A percentile compares a stretch with the other conserved stretches of the same genome.
Conservation (phyloP, 2,113 vertebrate genomes). For the Dromaius novaehollandiae region DNA sequence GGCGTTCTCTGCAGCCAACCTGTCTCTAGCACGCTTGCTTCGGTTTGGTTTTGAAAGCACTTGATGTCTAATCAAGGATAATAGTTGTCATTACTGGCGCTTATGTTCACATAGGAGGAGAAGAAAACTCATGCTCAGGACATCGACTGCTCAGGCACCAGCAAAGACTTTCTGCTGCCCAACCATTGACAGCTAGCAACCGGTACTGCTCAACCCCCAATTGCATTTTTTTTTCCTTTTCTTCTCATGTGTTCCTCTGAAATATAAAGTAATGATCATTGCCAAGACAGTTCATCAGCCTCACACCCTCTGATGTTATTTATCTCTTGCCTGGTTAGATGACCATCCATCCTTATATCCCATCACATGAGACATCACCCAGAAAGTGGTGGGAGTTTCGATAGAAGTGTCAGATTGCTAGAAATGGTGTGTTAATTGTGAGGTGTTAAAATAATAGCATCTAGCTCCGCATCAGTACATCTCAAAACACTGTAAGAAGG, state of each 20-base stretch:
- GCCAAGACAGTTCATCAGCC: background rate
- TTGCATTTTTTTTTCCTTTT: background rate
- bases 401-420: accelerated
- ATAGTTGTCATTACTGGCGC: background rate
- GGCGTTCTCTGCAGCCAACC: background rate
- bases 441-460: background rate
- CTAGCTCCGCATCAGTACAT: background rate
- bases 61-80: background rate
- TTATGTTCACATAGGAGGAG: background rate
- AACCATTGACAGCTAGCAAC: background rate
- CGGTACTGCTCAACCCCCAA: background rate
- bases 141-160: background rate
- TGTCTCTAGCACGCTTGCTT: background rate
- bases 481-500: slow-evolving; percentile 34
- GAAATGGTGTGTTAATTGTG: background rate
- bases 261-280: background rate
- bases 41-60: background rate
- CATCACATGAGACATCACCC: background rate
- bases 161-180: background rate
- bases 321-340: background rate
- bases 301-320: background rate
- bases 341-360: background rate
- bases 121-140: background rate
- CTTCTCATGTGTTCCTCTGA: background rate
- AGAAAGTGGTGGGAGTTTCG: background rate